Evolutionary conservation across 1,140 invertebrate species (phyloP), one percentile per base, ranked within the genome.

Genomic region (Formica exsecta): DNA sequence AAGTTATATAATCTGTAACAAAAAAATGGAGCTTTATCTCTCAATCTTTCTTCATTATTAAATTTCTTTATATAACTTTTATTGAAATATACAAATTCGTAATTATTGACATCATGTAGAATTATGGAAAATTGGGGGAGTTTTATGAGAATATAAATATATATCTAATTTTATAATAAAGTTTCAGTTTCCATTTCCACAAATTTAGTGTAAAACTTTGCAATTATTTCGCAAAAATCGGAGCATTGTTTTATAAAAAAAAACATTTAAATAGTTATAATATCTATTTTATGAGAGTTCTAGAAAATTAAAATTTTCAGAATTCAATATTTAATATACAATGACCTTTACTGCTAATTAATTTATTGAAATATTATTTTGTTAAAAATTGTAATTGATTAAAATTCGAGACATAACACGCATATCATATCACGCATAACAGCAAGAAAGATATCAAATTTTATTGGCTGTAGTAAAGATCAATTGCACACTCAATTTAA

Each of bases 121-220:
- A 76, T 76, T 76, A 76, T 25, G 13, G 13, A 76, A 76, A 76
- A 76, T 76, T 62, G 74, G 51, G 25, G 25, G 1, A 29, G 41
- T 76, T 76, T 64, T 57, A 76, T 64, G 74, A 76, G 74, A 22
- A 76, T 32, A n/a, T 36, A 64, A 62, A 2, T 62, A 41, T 41
- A 75, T 32, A 62, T 41, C 13, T 16, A 48, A 48, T 48, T 48
- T 44, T 44, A 29, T 29, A 29, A 44, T 16, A 13, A 62, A 29
- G 11, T 16, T 29, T 16, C 2, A 62, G 25, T 25, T 22, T 62
- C 3, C 2, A 32, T 29, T 29, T 29, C n/a, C 22, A 25, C 9
- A 71, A 29, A 57, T 41, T 59, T 59, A 59, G 0, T 19, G 13
- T 32, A 5, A 36, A 61, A 61, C 59, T n/a, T 36, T 51, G 16